phyloP scores from a whole-genome alignment of 2,888 invertebrate genomes.

The Odontothrips loti region DNA sequence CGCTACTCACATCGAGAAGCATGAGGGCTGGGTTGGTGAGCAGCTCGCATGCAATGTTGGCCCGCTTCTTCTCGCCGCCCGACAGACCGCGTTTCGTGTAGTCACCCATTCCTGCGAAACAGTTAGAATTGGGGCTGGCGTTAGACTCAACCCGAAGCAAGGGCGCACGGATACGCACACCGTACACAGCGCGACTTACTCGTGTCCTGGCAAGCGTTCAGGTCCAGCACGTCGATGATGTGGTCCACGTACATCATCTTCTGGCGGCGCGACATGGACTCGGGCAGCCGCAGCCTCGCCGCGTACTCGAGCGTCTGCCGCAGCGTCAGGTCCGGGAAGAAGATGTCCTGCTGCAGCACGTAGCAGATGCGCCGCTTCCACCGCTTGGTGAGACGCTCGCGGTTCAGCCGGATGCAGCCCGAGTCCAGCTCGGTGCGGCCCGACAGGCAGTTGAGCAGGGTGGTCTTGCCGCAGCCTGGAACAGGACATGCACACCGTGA shows the following conservation, averaged over 20 bases:
- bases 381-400: conserved; percentile 60
- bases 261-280: conserved; percentile 63
- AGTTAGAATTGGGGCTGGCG: conserved; percentile 5
- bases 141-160: background rate
- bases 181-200: conserved; percentile 51
- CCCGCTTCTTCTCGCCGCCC: conserved; percentile 78
- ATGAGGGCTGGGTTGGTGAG: conserved; percentile 74
- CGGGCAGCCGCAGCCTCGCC: conserved; percentile 62
- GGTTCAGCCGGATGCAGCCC: conserved; percentile 63
- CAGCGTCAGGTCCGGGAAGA: conserved; percentile 72
- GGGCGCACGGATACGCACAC: background rate
- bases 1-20: conserved; percentile 71
- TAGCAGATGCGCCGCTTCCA: conserved; percentile 74
- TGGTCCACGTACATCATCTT: conserved; percentile 74
- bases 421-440: conserved; percentile 63
- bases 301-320: conserved; percentile 69
- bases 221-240: conserved; percentile 69
- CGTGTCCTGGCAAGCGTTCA: conserved; percentile 70
- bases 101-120: conserved; percentile 62
- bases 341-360: conserved; percentile 76
- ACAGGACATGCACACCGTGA: conserved; percentile 22
- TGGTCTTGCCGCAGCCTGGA: conserved; percentile 68
- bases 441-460: conserved; percentile 68
- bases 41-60: conserved; percentile 77
- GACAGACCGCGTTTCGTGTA: conserved; percentile 70